Percentiles rank a stretch among this genome's conserved stretches.
Evolutionary conservation across 2,888 invertebrate genomes (phyloP).

Genomic region (Cryptocheilus praepositus): DNA sequence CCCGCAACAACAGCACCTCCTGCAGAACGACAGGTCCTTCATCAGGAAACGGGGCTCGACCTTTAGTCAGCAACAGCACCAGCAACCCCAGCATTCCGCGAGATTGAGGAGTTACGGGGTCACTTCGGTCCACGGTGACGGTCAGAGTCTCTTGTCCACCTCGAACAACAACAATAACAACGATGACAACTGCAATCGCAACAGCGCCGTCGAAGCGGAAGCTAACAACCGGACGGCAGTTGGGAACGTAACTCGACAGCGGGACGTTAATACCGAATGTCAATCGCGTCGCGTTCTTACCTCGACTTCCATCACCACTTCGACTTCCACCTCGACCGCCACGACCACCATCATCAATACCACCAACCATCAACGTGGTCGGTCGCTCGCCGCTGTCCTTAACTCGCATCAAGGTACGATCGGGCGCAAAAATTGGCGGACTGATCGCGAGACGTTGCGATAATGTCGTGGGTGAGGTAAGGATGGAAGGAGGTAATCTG

Average conservation of each 20-base stretch:
- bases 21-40: conserved; percentile 42
- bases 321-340: conserved; percentile 48
- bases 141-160: conserved; percentile 69
- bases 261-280: conserved; percentile 51
- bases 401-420: conserved; percentile 68
- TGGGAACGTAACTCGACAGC: conserved; percentile 42
- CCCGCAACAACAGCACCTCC: too few relatives aligned
- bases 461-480: too few relatives aligned
- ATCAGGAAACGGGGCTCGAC: conserved; percentile 50
- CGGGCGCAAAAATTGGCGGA: conserved; percentile 18
- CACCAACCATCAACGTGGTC: conserved; percentile 34
- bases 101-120: conserved; percentile 69
- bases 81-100: too few relatives aligned
- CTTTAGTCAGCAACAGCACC: conserved; percentile 64
- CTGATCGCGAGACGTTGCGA: too few relatives aligned
- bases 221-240: conserved; percentile 12
- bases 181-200: conserved; percentile 54
- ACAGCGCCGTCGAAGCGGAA: conserved; percentile 28
- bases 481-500: too few relatives aligned
- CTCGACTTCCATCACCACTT: conserved; percentile 58
- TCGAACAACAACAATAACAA: conserved; percentile 57
- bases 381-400: conserved; percentile 62
- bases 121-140: conserved; percentile 67
- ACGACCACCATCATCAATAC: conserved; percentile 58
- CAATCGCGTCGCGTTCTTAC: conserved; percentile 43